These are phyloP conservation scores for Hydrochoerus hydrochaeris DNA, from an alignment of 2,113 vertebrate species.

Conservation along the genomic window DNA sequence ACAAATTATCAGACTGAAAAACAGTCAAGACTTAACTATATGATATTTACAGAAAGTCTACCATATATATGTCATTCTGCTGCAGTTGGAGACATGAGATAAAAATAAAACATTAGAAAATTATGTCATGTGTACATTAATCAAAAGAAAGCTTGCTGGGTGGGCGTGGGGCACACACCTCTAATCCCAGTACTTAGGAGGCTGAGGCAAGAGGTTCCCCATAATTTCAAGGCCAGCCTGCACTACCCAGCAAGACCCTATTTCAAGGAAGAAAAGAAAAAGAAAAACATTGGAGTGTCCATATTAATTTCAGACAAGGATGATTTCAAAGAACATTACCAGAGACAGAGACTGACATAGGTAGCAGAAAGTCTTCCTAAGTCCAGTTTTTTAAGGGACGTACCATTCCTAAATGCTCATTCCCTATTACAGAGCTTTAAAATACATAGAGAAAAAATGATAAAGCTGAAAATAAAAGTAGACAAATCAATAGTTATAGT, in stretches of 20 bases:
- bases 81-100: not conserved
- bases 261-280: not conserved
- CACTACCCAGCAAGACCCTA: not conserved
- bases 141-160: not conserved
- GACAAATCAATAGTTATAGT: not conserved
- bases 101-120: not conserved
- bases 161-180: not conserved
- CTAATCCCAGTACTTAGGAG: not conserved
- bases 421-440: not conserved
- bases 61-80: not conserved
- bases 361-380: not conserved
- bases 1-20: not conserved
- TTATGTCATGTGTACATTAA: not conserved
- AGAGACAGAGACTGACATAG: not conserved
- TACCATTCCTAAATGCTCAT: not conserved
- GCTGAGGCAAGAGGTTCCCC: not conserved
- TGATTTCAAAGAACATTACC: not conserved
- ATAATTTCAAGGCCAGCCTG: not conserved
- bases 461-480: not conserved
- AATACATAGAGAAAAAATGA: not conserved
- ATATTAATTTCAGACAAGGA: not conserved
- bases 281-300: not conserved
- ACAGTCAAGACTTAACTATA: not conserved
- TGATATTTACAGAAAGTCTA: not conserved
- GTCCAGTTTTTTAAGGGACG: not conserved